Conservation (phyloP, 2,797 vertebrate genomes). For the Lagorchestes hirsutus region DNA sequence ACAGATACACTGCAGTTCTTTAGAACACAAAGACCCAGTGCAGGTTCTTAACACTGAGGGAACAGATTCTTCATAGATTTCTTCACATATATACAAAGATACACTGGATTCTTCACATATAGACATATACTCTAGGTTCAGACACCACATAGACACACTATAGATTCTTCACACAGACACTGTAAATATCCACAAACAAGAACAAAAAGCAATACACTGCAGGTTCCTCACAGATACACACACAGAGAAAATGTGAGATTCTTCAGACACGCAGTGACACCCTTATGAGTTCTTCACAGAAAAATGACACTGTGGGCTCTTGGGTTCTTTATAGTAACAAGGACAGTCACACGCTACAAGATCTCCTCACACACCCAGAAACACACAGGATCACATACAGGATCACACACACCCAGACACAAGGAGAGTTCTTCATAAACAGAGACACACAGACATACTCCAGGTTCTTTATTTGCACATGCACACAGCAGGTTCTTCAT, state of each 20-base stretch:
- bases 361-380: too few species aligned
- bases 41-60: background rate
- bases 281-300: background rate
- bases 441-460: too few species aligned
- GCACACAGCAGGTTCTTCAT: background rate
- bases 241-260: background rate
- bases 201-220: background rate
- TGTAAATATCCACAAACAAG: background rate
- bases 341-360: too few species aligned
- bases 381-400: too few species aligned
- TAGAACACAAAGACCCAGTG: background rate
- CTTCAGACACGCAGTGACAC: background rate
- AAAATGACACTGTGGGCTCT: background rate
- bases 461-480: background rate
- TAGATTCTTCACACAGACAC: background rate
- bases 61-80: background rate
- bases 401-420: background rate
- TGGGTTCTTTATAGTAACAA: background rate
- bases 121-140: background rate
- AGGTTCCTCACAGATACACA: background rate
- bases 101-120: background rate
- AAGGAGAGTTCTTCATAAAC: background rate
- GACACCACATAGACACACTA: background rate
- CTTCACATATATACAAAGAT: background rate
- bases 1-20: background rate